Base-by-base conservation (phyloP, 2,888 invertebrate species). In the Drosophila hawaiiensis region DNA sequence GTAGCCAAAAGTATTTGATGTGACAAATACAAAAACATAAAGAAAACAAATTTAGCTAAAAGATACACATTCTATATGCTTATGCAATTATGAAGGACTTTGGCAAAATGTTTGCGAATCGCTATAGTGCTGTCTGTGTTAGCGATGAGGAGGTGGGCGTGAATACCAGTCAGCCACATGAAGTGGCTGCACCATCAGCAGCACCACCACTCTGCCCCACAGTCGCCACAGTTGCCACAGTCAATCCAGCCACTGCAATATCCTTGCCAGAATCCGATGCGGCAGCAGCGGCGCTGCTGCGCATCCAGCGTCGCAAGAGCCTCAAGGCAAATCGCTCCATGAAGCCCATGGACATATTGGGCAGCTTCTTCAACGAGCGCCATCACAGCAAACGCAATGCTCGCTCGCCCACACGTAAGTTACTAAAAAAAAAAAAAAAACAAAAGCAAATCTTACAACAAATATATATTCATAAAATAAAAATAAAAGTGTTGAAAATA, bases 1-100 rank as follows among this genome's bases (percentile, higher is more conserved):
- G 28, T 59, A 59, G 59, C 70, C 14, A 41, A 31, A 25, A 25
- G 39, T 37, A 22, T 53, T 53, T 37, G 5, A 22, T 29, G 67
- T 47, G 66, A 41, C 68, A 39, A 49, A 53, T 47, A 55, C 47
- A 25, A 37, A 33, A 16, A 9, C 1, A 4, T 7, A 37, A 43
- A 22, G 12, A 22, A 47, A 47, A 47, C 25, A 47, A 16, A 49
- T n/a, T 14, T 92, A 87, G 80, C 28, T 49, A 10, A 33, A 55
- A 47, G 29, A 55, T 52, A 68, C 22, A 52, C 14, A 50, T 41
- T 25, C 7, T 47, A 47, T 39, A 68, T 56, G 10, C 37, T 53
- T 28, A 68, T 58, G 55, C 63, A 53, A 87, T 59, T 41, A 96
- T 96, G 96, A 96, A 96, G 93, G 96, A 96, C 81, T 91, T 96